Conservation (phyloP, 2,797 vertebrate genomes). For the Leptoclinus maculatus region DNA sequence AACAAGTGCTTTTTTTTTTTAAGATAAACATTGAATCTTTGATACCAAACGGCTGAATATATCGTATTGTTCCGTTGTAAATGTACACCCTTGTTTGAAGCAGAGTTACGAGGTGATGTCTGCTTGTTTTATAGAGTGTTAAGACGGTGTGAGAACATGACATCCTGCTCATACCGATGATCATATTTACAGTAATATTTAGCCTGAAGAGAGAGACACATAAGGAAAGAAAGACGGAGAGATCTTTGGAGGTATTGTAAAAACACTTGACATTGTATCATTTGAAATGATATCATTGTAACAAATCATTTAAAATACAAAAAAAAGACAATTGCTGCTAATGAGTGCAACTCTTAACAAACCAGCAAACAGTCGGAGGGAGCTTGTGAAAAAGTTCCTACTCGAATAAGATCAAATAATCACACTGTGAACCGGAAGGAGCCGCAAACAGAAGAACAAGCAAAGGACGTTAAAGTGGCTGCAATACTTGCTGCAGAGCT, state of each 20-base stretch:
- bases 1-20: constrained; percentile 42
- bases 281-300: constrained; percentile 49
- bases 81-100: constrained; percentile 30
- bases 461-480: not conserved
- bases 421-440: constrained; percentile 26
- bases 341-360: constrained; percentile 18
- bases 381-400: constrained; percentile 9
- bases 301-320: constrained; percentile 31
- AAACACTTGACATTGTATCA: constrained; percentile 30
- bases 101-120: constrained; percentile 21
- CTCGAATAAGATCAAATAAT: constrained; percentile 17
- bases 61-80: constrained; percentile 41
- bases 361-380: constrained; percentile 6
- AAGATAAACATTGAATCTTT: constrained; percentile 47
- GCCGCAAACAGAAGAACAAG: not conserved
- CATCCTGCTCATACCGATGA: constrained; percentile 12
- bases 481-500: not conserved
- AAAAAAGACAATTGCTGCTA: constrained; percentile 31
- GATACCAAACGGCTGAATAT: constrained; percentile 47
- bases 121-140: constrained; percentile 27
- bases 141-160: constrained; percentile 22
- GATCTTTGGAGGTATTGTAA: constrained; percentile 6
- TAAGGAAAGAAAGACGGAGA: not conserved
- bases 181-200: constrained; percentile 31
- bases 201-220: constrained; percentile 5